These are phyloP conservation scores for Cataglyphis cursor DNA, from an alignment of 2,888 invertebrate genomes.

Conservation along the genomic window DNA sequence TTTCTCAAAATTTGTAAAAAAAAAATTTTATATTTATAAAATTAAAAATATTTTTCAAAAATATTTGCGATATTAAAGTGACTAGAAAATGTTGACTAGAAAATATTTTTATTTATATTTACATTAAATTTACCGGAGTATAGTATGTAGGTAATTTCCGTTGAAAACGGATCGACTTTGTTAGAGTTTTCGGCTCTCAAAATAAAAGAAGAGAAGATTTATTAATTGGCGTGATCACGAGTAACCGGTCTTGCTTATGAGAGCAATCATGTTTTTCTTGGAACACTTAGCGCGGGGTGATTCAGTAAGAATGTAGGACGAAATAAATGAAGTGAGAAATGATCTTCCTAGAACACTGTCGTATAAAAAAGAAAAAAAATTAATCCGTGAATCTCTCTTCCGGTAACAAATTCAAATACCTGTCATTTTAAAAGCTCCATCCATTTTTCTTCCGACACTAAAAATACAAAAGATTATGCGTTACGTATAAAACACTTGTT, in stretches of 20 bases:
- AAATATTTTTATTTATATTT: slow-evolving; percentile 7
- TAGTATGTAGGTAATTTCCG: neutral
- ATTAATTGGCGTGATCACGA: slow-evolving; percentile 50
- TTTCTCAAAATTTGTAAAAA: neutral
- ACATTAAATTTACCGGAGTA: slow-evolving; percentile 1
- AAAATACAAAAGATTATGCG: neutral
- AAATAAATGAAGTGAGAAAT: slow-evolving; percentile 14
- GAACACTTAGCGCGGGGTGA: slow-evolving; percentile 14
- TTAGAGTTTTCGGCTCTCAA: neutral
- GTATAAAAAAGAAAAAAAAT: neutral
- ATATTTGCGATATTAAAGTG: neutral
- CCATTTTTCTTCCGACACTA: neutral
- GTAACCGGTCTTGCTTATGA: slow-evolving; percentile 41
- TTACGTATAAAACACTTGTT: slow-evolving; percentile 15
- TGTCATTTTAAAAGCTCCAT: neutral
- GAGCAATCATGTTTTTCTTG: slow-evolving; percentile 50
- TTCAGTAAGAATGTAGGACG: neutral
- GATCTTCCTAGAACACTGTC: neutral
- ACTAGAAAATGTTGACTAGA: slow-evolving; percentile 16
- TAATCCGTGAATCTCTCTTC: neutral
- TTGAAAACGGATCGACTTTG: neutral
- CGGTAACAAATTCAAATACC: slow-evolving; percentile 13
- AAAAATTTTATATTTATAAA: neutral
- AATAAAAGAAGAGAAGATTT: slow-evolving; percentile 12
- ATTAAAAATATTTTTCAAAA: neutral